Evolutionary conservation across 2,797 vertebrate genomes (phyloP), one percentile per base, ranked within the genome.

Genomic region (Chaenodraco wilsoni): DNA sequence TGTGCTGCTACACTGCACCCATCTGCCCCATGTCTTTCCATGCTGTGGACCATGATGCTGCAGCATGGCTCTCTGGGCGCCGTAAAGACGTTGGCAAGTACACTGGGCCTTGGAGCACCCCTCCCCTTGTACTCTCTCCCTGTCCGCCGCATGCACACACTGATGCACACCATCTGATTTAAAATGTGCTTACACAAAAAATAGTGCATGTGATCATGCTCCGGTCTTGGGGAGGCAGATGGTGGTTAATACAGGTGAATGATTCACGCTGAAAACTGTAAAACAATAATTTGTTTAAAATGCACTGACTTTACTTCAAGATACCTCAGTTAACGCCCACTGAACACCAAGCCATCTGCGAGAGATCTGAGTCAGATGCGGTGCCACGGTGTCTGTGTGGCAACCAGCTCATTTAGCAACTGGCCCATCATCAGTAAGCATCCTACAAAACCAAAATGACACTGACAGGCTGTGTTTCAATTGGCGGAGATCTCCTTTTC

Each of bases 1-100:
- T 93, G 91, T 93, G 92, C 91, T 93, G 93, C 93, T 93, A 95
- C 93, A 94, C 94, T 94, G 93, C 93, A 94, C 94, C 94, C 94
- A 95, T 95, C 95, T 94, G 94, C 91, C 93, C 91, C 90, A 93
- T 92, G 93, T 94, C 94, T 94, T 90, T 90, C 94, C 94, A 93
- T 94, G 93, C 94, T 95, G 94, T 87, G 94, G 93, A 93, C 93
- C 94, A 94, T 94, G 91, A 94, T 94, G 91, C 92, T 93, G 91
- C 93, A 94, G 92, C 91, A 94, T 92, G 93, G 92, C 92, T 93
- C 91, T 92, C 91, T 93, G 91, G 90, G 90, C 90, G 89, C 86
- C 79, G 84, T 90, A 91, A 90, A 94, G 90, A 91, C 92, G 89
- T 89, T 93, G 91, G 88, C 91, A 91, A 91, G 86, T 88, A 75